Evolutionary conservation across 2,113 vertebrate genomes (phyloP).

Genomic region (Hippolais icterina): DNA sequence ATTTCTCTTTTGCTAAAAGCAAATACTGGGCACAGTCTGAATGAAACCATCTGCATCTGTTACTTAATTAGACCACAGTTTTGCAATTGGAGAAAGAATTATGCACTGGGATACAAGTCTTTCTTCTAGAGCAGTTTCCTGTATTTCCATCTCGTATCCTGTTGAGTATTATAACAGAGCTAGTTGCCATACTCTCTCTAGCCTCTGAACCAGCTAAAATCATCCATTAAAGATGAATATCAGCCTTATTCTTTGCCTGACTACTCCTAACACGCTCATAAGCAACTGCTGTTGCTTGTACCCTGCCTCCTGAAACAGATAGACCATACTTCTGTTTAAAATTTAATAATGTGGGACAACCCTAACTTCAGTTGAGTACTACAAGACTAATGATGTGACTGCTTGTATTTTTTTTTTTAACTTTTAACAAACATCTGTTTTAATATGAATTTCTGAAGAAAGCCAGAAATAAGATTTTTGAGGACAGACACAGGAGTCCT

Average conservation of each 20-base stretch:
- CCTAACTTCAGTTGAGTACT: not conserved
- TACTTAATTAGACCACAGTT: not conserved
- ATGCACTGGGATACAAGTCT: not conserved
- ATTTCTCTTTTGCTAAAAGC: not conserved
- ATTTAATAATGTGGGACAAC: not conserved
- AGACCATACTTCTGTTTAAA: not conserved
- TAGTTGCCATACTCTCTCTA: not conserved
- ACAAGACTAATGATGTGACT: not conserved
- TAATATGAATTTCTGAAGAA: not conserved
- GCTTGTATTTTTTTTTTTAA: not conserved
- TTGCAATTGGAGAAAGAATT: not conserved
- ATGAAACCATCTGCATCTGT: not conserved
- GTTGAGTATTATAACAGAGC: not conserved
- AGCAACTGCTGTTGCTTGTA: not conserved
- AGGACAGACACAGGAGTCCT: not conserved
- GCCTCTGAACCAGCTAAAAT: not conserved
- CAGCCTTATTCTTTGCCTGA: not conserved
- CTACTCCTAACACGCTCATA: not conserved
- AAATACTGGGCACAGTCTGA: not conserved
- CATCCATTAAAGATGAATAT: not conserved
- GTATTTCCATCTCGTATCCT: not conserved
- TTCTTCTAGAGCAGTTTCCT: not conserved
- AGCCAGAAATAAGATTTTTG: not conserved
- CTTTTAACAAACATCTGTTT: not conserved
- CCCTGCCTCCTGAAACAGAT: not conserved